These are phyloP conservation scores for Amphipyra berbera DNA, from an alignment of 2,888 invertebrate species.

Conservation along the genomic window DNA sequence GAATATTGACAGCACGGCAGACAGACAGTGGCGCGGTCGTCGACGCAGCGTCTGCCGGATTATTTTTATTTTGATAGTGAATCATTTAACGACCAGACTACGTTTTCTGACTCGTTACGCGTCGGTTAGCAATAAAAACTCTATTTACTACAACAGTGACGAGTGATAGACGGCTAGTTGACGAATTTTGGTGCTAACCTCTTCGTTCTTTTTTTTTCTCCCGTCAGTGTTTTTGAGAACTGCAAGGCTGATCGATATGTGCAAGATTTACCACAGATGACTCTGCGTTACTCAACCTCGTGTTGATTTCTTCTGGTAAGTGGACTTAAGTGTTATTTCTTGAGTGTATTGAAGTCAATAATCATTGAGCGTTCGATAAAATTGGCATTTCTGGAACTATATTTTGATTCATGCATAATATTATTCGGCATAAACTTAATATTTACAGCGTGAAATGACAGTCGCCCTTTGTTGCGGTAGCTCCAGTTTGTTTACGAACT, in stretches of 20 bases:
- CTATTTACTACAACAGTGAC: constrained; percentile 74
- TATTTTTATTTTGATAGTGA: constrained; percentile 90
- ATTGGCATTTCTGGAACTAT: constrained; percentile 56
- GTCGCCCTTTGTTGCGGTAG: constrained; percentile 87
- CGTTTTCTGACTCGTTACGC: constrained; percentile 70
- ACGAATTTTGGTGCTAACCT: constrained; percentile 87
- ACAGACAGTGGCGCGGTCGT: constrained; percentile 88
- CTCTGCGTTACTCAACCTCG: constrained; percentile 78
- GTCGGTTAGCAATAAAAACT: constrained; percentile 75
- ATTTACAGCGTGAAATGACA: constrained; percentile 68
- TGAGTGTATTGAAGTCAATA: constrained; percentile 51
- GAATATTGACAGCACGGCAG: constrained; percentile 92
- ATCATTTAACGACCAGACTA: constrained; percentile 81
- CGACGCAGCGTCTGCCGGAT: constrained; percentile 87
- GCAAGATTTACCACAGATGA: constrained; percentile 89
- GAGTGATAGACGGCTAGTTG: constrained; percentile 75
- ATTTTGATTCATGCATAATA: constrained; percentile 42
- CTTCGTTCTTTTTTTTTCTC: constrained; percentile 80
- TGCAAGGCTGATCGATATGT: constrained; percentile 90
- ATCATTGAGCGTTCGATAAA: constrained; percentile 55
- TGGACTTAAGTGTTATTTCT: constrained; percentile 55
- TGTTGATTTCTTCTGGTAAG: constrained; percentile 84
- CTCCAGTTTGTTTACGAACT: constrained; percentile 90
- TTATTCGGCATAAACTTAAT: constrained; percentile 52
- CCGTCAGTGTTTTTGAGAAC: constrained; percentile 86